Base-by-base conservation (phyloP, 2,888 invertebrate genomes). In the Drosophila monieri region DNA sequence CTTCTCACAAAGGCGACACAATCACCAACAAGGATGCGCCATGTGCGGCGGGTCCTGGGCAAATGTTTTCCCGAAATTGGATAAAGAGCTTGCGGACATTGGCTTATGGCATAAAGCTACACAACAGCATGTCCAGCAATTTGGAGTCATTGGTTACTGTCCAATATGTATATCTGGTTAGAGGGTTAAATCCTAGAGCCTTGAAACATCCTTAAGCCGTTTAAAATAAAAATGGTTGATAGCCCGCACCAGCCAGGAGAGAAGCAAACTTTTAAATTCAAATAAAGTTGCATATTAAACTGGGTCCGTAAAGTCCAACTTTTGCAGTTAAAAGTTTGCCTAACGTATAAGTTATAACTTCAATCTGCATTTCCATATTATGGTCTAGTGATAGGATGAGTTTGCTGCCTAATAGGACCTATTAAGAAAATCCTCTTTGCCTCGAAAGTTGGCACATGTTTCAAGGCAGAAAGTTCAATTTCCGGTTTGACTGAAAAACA, bases 381-480 rank as follows among this genome's bases (percentile, higher is more conserved):
- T n/a, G 43, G 21, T 12, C 15, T 41, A 15, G 15, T 18, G 39
- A 64, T 46, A 64, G 64, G 15, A 47, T 64, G 64, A 21, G 37
- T 37, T 35, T 14, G 8, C n/a, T 23, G 27, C 55, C 37, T 23
- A 55, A 55, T 57, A 39, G 23, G 25, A n/a, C 46, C 5, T 27
- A 54, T 14, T 25, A 47, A 37, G 47, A 60, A 30, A 47, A 47
- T 41, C 14, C 39, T 41, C 39, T 41, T 41, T 37, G n/a, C 12
- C 12, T 12, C 32, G 4, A 35, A 35, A 18, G 39, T 18, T 41
- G 30, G 25, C 58, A 23, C 27, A 35, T 58, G 66, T 35, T 43
- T 69, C 30, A 35, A 48, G 39, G 35, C 71, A 37, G 43, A 43
- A 48, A 49, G 54, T 71, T 71, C 44, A 39, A 69, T 72, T 71